phyloP scores from a whole-genome alignment of 2,888 invertebrate species.

The Mystacides longicornis region DNA sequence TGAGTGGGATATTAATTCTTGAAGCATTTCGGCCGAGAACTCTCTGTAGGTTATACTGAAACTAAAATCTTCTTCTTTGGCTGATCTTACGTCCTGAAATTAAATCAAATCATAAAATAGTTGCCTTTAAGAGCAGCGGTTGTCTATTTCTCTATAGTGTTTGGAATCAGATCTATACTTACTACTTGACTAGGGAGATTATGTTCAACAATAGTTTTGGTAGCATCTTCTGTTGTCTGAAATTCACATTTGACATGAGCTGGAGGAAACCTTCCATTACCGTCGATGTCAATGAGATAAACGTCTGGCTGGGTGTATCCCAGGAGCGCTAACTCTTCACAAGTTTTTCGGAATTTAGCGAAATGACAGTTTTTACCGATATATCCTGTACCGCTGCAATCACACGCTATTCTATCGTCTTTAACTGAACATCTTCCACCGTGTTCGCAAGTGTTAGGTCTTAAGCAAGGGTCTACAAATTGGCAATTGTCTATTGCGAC shows the following conservation, averaged over 20 bases:
- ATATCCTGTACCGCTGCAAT: slow-evolving; percentile 83
- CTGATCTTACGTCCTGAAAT: slow-evolving; percentile 67
- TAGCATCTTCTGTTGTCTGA: slow-evolving; percentile 75
- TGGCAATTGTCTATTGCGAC: slow-evolving; percentile 86
- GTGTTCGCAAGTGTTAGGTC: slow-evolving; percentile 89
- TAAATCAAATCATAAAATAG: neutral
- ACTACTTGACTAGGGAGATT: slow-evolving; percentile 83
- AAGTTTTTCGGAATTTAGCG: slow-evolving; percentile 83
- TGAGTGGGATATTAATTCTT: slow-evolving; percentile 83
- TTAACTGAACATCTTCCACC: slow-evolving; percentile 85
- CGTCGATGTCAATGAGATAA: slow-evolving; percentile 89
- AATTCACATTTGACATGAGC: slow-evolving; percentile 90
- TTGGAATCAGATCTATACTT: slow-evolving; percentile 31
- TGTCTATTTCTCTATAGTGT: neutral
- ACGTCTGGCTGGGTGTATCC: slow-evolving; percentile 87
- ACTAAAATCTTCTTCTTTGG: slow-evolving; percentile 71
- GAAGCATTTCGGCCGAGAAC: slow-evolving; percentile 85
- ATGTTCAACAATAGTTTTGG: slow-evolving; percentile 83
- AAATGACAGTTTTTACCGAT: slow-evolving; percentile 93
- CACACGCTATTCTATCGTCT: slow-evolving; percentile 80
- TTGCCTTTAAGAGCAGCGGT: neutral
- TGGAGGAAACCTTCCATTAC: slow-evolving; percentile 86
- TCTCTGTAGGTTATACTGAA: slow-evolving; percentile 82
- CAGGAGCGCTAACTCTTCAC: slow-evolving; percentile 82
- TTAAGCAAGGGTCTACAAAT: slow-evolving; percentile 80